A percentile compares a stretch with the other conserved stretches of the same genome.
phyloP scores from a whole-genome alignment of 2,888 invertebrate genomes.

The Parapristionchus giblindavisi region DNA sequence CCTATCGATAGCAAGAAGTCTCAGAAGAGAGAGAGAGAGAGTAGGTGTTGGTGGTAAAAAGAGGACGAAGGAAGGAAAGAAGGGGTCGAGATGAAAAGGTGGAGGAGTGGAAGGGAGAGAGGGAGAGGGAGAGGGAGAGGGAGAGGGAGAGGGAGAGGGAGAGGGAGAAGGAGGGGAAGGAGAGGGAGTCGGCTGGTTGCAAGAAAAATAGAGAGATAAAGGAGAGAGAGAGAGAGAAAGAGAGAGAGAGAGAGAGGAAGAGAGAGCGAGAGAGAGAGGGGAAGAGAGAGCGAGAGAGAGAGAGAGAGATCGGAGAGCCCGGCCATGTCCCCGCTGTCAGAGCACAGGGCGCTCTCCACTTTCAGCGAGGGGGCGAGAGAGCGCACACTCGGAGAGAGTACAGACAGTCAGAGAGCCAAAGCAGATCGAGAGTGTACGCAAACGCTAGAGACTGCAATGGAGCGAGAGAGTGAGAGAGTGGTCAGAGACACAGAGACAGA shows the following conservation, averaged over 20 bases:
- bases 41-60: neutral
- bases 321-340: neutral
- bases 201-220: too few species aligned
- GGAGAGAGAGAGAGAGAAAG: conserved; percentile 11
- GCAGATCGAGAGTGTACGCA: neutral
- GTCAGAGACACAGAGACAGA: too few species aligned
- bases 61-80: conserved; percentile 5
- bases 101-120: neutral
- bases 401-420: too few species aligned
- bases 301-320: conserved; percentile 28
- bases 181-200: conserved; percentile 19
- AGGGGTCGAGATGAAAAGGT: neutral
- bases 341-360: neutral
- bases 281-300: neutral
- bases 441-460: neutral
- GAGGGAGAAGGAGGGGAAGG: neutral
- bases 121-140: neutral
- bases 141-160: neutral
- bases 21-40: neutral
- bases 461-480: neutral
- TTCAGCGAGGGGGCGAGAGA: neutral
- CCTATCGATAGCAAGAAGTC: too few species aligned
- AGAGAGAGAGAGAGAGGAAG: neutral
- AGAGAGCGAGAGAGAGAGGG: conserved; percentile 36
- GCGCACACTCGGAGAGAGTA: too few species aligned